These are phyloP conservation scores for Octopus sinensis DNA, from an alignment of 1,140 invertebrate species.

Conservation along the genomic window DNA sequence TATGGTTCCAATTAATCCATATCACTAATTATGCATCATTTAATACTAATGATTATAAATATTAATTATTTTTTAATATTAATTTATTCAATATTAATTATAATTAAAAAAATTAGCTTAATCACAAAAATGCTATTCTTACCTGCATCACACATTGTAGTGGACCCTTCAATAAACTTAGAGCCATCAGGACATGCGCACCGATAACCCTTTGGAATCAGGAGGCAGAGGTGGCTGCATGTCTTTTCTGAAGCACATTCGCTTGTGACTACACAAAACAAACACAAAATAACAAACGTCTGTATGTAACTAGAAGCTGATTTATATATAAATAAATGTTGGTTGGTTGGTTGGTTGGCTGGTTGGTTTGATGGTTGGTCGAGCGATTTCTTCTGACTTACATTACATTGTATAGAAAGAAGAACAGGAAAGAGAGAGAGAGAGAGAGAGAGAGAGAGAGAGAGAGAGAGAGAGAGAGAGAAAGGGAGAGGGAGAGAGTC, in stretches of 20 bases:
- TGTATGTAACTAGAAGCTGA: background rate
- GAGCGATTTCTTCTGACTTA: no score
- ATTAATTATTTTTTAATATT: conserved; percentile 15
- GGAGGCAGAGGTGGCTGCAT: conserved; percentile 88
- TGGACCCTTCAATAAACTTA: conserved; percentile 54
- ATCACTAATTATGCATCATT: background rate
- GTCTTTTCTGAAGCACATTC: background rate
- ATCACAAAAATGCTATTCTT: conserved; percentile 28
- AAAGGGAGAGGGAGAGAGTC: no score
- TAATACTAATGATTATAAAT: conserved; percentile 3
- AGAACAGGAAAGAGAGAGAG: no score
- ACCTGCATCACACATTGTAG: conserved; percentile 70
- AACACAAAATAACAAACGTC: no score
- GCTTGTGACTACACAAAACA: no score
- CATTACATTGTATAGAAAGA: no score
- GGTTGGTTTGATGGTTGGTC: no score
- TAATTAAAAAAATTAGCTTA: conserved; percentile 8
- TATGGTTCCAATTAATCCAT: background rate
- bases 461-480: no score
- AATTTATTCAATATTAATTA: conserved; percentile 18
- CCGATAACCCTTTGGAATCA: conserved; percentile 78
- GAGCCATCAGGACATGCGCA: conserved; percentile 83
- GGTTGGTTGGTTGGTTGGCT: no score
- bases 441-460: no score
- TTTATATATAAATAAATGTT: no score